phyloP scores from a whole-genome alignment of 2,113 vertebrate genomes.

The Gavia stellata region DNA sequence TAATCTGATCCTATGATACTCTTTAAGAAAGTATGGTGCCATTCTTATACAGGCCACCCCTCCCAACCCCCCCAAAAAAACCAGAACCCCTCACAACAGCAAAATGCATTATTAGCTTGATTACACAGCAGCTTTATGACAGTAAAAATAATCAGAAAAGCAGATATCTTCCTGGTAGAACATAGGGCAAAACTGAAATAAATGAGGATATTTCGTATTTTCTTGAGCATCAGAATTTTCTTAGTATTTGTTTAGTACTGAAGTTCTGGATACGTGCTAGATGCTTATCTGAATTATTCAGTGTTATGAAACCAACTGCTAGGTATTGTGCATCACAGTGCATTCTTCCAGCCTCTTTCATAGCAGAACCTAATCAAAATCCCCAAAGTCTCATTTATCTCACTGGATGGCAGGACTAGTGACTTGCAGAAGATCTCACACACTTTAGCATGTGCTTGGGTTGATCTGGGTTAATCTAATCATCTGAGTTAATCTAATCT shows the following conservation, averaged over 20 bases:
- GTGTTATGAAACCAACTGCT: background rate
- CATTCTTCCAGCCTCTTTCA: background rate
- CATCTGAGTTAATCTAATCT: background rate
- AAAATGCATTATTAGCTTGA: background rate
- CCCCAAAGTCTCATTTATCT: background rate
- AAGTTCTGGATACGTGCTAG: background rate
- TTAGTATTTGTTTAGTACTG: background rate
- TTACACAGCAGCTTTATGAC: background rate
- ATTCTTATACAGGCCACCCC: background rate
- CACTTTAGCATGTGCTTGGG: background rate
- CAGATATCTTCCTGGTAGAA: background rate
- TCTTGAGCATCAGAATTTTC: background rate
- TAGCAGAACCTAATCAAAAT: background rate
- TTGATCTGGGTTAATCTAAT: background rate
- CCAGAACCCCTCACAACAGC: background rate
- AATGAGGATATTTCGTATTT: background rate
- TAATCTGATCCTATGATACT: background rate
- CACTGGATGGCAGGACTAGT: background rate
- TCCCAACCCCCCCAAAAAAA: background rate
- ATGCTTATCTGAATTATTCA: background rate
- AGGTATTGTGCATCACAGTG: background rate
- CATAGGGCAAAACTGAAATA: background rate
- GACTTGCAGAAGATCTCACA: background rate
- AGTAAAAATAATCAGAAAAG: background rate
- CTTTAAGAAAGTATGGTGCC: background rate